Evolutionary conservation across 2,113 vertebrate species (phyloP).

Genomic region (Mellivora capensis): DNA sequence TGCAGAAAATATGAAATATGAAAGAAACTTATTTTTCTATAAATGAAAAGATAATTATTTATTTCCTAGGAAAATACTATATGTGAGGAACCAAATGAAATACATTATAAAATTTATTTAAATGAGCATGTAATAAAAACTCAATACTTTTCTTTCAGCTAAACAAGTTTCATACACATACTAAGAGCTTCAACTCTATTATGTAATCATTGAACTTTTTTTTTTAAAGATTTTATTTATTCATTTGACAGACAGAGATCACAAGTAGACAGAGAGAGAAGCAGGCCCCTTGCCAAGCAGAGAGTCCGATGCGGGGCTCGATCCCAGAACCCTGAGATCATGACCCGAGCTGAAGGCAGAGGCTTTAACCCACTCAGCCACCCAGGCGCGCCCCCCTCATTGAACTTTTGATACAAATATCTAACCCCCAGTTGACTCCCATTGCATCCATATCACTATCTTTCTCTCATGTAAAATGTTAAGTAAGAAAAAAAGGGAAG

Average conservation of each 20-base stretch:
- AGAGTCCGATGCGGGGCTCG: no score
- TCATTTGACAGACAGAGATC: no score
- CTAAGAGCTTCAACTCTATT: background rate
- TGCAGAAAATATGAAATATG: background rate
- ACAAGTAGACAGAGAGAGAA: no score
- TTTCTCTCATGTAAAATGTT: background rate
- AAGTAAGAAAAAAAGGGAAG: background rate
- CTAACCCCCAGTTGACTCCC: background rate
- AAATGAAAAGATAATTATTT: background rate
- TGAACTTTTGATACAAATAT: background rate
- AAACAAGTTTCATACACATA: background rate
- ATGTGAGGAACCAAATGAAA: background rate
- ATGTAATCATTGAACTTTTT: background rate
- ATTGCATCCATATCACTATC: background rate
- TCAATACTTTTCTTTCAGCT: background rate
- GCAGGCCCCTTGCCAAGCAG: no score
- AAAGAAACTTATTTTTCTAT: background rate
- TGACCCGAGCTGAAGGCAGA: no score
- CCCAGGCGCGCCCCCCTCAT: no score
- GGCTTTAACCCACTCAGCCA: no score
- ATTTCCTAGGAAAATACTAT: background rate
- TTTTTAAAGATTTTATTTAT: no score
- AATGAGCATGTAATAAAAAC: background rate
- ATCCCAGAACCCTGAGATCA: no score
- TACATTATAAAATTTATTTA: background rate